Base-by-base conservation (phyloP, 2,888 invertebrate species). In the Agrotis puta region DNA sequence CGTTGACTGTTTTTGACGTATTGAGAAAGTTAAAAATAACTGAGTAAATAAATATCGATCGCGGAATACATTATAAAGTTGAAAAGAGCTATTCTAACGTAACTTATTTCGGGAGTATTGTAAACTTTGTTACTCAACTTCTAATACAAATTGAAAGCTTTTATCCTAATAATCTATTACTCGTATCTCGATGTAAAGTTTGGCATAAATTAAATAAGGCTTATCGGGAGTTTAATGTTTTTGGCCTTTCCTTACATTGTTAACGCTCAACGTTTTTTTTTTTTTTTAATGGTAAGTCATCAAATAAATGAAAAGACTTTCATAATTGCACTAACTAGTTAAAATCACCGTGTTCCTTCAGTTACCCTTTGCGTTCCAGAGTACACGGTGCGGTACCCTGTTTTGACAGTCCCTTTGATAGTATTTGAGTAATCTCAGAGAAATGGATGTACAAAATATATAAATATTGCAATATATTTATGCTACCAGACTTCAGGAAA, bases 71-170 rank as follows among this genome's bases (percentile, higher is more conserved):
- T 66, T 74, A 65, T 2, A 74, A 74, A 74, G 67, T 67, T 57
- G 16, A 16, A 24, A 51, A 47, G 45, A 67, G 33, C 20, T 51
- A 27, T 57, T 67, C 50, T 22, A 56, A 39, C 75, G 50, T 68
- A 61, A 11, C 14, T 56, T 27, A 68, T 75, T 74, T 54, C 24
- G 24, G 20, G 45, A 24, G 16, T 45, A 45, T 61, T 61, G 24
- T 13, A 27, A 74, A 74, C 39, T 62, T 62, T 43, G 50, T 76
- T 39, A 65, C 14, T 7, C 13, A 81, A 83, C 73, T 81, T 81
- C 70, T 73, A 64, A 71, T 74, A 81, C 80, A 84, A 78, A 81
- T 85, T 77, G 79, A 82, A 80, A 70, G 77, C 76, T 75, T 76
- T 69, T 62, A 69, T 51, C 22, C 5, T 53, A 58, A 63, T 63